A percentile compares a stretch with the other conserved stretches of the same genome.
These are phyloP conservation scores for Galagoides demidoff DNA, from an alignment of 2,797 vertebrate genomes.

Conservation along the genomic window DNA sequence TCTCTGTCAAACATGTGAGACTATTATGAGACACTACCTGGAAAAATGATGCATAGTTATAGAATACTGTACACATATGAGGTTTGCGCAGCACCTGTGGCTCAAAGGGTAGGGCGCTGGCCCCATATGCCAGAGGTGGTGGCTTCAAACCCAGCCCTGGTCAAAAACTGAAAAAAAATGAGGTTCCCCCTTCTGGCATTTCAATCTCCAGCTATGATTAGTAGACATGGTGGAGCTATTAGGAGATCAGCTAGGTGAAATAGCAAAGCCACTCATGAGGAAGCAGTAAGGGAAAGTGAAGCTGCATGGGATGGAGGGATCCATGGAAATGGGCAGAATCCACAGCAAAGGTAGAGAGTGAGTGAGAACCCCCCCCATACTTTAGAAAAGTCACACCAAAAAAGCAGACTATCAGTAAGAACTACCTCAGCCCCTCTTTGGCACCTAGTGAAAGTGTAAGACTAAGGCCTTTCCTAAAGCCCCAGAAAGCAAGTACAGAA, in stretches of 20 bases:
- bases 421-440: not conserved
- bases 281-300: not conserved
- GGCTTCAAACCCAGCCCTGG: too few species aligned
- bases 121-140: too few species aligned
- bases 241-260: not conserved
- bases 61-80: not conserved
- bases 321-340: not conserved
- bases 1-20: not conserved
- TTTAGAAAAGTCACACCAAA: not conserved
- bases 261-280: not conserved
- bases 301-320: not conserved
- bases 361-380: not conserved
- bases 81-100: too few species aligned
- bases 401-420: not conserved
- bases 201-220: not conserved
- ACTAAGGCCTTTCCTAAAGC: not conserved
- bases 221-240: not conserved
- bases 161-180: too few species aligned
- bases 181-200: not conserved
- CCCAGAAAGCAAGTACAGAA: not conserved
- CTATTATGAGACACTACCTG: not conserved
- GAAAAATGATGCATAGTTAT: not conserved
- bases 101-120: too few species aligned
- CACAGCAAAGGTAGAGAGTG: not conserved
- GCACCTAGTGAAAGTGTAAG: not conserved